Evolutionary conservation across 2,888 invertebrate genomes (phyloP).

Genomic region (Poecilus cupreus): DNA sequence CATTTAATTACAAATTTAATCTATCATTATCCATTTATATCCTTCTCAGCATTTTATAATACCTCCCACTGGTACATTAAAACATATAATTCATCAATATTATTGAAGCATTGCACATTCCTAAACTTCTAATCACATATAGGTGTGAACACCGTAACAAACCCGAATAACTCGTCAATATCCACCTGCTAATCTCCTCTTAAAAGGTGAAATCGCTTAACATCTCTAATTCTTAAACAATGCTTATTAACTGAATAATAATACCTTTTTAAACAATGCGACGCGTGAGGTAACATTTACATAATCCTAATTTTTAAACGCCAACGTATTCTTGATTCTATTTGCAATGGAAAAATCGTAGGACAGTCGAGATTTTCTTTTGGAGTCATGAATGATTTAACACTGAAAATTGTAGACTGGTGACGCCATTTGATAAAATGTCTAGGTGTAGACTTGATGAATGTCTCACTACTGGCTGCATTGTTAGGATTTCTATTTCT

Average conservation of each 20-base stretch:
- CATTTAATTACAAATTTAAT: conserved; percentile 27
- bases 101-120: conserved; percentile 40
- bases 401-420: not conserved
- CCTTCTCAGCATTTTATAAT: not conserved
- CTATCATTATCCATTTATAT: not conserved
- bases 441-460: conserved; percentile 10
- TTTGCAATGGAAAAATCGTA: conserved; percentile 11
- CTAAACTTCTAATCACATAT: conserved; percentile 2
- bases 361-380: not conserved
- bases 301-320: conserved; percentile 29
- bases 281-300: conserved; percentile 14
- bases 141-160: conserved; percentile 21
- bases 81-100: conserved; percentile 24
- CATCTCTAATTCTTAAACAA: conserved; percentile 5
- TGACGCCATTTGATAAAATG: conserved; percentile 6
- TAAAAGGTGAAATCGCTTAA: conserved; percentile 41
- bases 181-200: conserved; percentile 30
- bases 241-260: conserved; percentile 35
- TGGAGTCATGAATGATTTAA: not conserved
- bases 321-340: conserved; percentile 16
- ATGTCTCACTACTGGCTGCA: conserved; percentile 16
- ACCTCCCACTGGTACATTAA: conserved; percentile 22
- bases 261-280: conserved; percentile 42
- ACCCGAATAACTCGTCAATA: not conserved
- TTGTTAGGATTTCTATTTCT: not conserved